These are phyloP conservation scores for Idaea biselata DNA, from an alignment of 2,888 invertebrate species.

Conservation along the genomic window DNA sequence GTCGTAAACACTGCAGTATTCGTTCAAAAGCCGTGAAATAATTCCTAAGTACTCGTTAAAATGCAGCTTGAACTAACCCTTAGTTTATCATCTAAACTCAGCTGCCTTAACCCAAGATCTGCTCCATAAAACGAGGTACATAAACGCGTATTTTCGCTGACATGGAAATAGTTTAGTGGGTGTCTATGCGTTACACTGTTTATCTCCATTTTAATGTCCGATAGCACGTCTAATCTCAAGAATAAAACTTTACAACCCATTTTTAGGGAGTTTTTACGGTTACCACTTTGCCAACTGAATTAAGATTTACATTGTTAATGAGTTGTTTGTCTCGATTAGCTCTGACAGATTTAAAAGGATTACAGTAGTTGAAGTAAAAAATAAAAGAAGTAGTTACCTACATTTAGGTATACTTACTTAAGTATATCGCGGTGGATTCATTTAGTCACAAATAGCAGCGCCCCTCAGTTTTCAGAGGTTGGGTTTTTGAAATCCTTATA, in stretches of 20 bases:
- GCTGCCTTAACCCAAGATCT: slow-evolving; percentile 50
- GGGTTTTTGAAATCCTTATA: slow-evolving; percentile 75
- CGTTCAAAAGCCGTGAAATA: slow-evolving; percentile 67
- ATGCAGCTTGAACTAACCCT: slow-evolving; percentile 59
- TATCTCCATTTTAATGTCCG: slow-evolving; percentile 65
- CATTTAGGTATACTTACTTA: background rate
- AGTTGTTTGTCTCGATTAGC: slow-evolving; percentile 65
- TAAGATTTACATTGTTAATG: slow-evolving; percentile 70
- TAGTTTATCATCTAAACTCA: slow-evolving; percentile 68
- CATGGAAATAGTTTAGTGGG: slow-evolving; percentile 77
- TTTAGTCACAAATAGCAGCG: slow-evolving; percentile 15
- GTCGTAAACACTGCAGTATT: slow-evolving; percentile 49
- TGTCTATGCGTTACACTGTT: slow-evolving; percentile 61
- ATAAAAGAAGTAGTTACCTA: background rate
- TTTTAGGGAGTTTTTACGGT: slow-evolving; percentile 70
- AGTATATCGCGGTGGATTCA: slow-evolving; percentile 21
- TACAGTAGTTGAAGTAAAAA: no score
- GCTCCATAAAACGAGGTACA: slow-evolving; percentile 35
- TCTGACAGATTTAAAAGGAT: background rate
- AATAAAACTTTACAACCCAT: slow-evolving; percentile 73
- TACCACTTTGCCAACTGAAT: slow-evolving; percentile 69
- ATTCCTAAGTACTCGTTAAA: slow-evolving; percentile 73
- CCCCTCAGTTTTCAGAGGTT: slow-evolving; percentile 73
- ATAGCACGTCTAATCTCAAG: slow-evolving; percentile 70
- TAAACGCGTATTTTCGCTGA: slow-evolving; percentile 74